A percentile compares a stretch with the other conserved stretches of the same genome.
Conservation (phyloP, 2,113 vertebrate genomes). For the Mugil cephalus region DNA sequence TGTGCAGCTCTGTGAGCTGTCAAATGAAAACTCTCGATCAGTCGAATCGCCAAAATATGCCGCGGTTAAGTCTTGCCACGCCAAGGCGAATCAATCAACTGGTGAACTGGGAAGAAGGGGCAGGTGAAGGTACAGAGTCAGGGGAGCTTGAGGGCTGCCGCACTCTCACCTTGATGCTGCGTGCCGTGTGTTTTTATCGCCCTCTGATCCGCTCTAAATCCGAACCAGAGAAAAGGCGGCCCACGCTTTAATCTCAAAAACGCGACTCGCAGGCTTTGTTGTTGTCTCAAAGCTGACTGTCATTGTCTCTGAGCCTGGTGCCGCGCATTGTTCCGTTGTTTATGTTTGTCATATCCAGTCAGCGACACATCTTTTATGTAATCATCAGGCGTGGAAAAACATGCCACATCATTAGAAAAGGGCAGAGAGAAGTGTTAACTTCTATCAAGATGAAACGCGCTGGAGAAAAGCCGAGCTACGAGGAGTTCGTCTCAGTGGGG, state of each 20-base stretch:
- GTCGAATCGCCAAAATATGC: constrained; percentile 36
- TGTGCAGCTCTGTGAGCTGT: neutral
- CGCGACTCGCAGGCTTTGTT: constrained; percentile 32
- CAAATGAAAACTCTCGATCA: constrained; percentile 14
- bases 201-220: constrained; percentile 20
- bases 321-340: constrained; percentile 12
- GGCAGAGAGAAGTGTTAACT: constrained; percentile 35
- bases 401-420: constrained; percentile 34
- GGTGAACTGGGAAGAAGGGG: constrained; percentile 16
- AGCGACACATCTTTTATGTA: constrained; percentile 36
- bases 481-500: constrained; percentile 20
- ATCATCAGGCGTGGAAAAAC: constrained; percentile 34
- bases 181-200: constrained; percentile 25
- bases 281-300: constrained; percentile 19
- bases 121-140: neutral
- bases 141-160: constrained; percentile 4
- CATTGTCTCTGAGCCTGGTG: constrained; percentile 16
- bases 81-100: constrained; percentile 41
- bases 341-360: constrained; percentile 29
- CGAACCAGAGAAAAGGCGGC: constrained; percentile 18
- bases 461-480: constrained; percentile 25
- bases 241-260: constrained; percentile 28
- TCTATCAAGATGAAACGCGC: constrained; percentile 21
- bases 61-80: constrained; percentile 4
- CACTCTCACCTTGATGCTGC: constrained; percentile 25